Base-by-base conservation (phyloP, 2,797 vertebrate species). In the Crocodylus rhombifer region DNA sequence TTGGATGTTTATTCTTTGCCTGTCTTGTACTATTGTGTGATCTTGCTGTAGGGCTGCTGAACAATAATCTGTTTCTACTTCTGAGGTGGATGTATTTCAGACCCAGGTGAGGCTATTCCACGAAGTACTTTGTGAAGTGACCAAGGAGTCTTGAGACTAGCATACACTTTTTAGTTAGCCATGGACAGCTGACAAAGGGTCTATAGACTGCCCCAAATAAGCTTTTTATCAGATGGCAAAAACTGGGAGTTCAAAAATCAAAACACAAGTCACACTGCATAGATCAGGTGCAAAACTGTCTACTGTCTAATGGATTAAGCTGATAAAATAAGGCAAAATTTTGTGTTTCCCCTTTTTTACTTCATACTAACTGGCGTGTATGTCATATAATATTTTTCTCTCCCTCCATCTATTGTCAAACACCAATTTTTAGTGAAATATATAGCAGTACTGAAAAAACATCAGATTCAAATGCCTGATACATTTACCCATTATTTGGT, bases 161-260 rank as follows among this genome's bases (percentile, higher is more conserved):
- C 33, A 36, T 36, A 36, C 33, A 36, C 33, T 36, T 36, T 36
- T 36, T 36, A 90, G 84, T 90, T 60, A 76, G 92, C 33, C 14
- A 25, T 79, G 61, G 14, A 80, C 73, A 30, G 64, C 76, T 82
- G 28, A 80, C 16, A 91, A 91, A 51, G 42, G 90, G 95, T 86
- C 91, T 88, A 87, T 56, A 91, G 55, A 82, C 86, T 25, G 87
- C 84, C 76, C 51, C 51, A 90, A 79, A 91, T 58, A 91, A 88
- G 93, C n/a, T 90, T 91, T 87, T 33, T 55, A 91, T 86, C 85
- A 73, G 17, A 15, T 33, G 62, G 87, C 55, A 93, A 95, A 95
- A 94, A 91, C 33, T 92, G 78, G n/a, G 90, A 87, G 62, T 89
- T 62, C 76, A 86, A 64, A 89, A 84, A 89, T 74, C 62, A 95